phyloP scores from a whole-genome alignment of 2,888 invertebrate species.

The Paralinhomoeus sp. region DNA sequence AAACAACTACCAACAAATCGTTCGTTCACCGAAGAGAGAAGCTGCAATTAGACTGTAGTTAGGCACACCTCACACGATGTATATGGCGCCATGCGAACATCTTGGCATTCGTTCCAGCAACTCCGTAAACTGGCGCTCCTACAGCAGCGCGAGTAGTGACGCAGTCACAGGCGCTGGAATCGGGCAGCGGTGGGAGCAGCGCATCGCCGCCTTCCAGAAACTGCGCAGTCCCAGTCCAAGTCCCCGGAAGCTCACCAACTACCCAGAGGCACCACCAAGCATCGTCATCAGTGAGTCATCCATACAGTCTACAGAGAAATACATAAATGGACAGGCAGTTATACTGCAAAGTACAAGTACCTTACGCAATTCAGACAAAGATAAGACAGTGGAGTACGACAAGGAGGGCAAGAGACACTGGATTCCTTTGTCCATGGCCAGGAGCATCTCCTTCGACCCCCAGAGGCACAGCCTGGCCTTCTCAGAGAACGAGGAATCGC shows the following conservation, averaged over 20 bases:
- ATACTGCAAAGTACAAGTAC: no score
- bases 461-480: no score
- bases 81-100: no score
- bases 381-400: slow-evolving; percentile 12
- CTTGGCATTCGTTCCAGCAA: no score
- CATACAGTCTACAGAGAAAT: background rate
- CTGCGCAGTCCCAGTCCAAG: slow-evolving; percentile 5
- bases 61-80: no score
- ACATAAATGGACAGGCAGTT: background rate
- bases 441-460: slow-evolving; percentile 9
- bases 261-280: slow-evolving; percentile 7
- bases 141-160: no score
- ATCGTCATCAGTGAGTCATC: slow-evolving; percentile 4
- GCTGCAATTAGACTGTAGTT: no score
- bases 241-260: slow-evolving; percentile 6
- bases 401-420: slow-evolving; percentile 14
- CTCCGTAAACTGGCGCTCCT: no score
- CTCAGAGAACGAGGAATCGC: no score
- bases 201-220: slow-evolving; percentile 3
- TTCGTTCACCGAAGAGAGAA: no score
- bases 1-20: no score
- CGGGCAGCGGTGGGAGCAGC: background rate
- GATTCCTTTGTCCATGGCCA: slow-evolving; percentile 7
- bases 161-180: no score
- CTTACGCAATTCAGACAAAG: slow-evolving; percentile 7